Percentiles rank a stretch among this genome's conserved stretches.
phyloP scores from a whole-genome alignment of 2,888 invertebrate genomes.

The Ceramica pisi region DNA sequence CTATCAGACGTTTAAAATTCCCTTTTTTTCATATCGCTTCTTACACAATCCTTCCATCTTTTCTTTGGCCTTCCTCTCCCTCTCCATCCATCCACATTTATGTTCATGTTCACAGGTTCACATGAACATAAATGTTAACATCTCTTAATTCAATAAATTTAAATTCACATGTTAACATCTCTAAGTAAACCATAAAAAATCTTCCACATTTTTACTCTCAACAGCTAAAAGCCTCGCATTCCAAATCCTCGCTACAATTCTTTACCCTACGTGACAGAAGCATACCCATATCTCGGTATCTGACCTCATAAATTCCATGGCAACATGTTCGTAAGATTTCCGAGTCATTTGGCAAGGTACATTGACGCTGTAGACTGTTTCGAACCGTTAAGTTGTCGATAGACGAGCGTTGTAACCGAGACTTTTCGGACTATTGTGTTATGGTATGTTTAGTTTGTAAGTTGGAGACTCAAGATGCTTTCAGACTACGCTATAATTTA shows the following conservation, averaged over 20 bases:
- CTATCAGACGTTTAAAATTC: too few relatives aligned
- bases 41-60: too few relatives aligned
- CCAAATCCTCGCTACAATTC: not conserved
- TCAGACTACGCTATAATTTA: too few relatives aligned
- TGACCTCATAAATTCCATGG: slow-evolving; percentile 53
- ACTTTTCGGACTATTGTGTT: slow-evolving; percentile 14
- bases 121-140: too few relatives aligned
- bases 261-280: not conserved
- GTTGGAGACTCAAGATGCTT: too few relatives aligned
- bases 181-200: not conserved
- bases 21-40: too few relatives aligned
- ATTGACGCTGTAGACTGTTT: slow-evolving; percentile 46
- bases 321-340: slow-evolving; percentile 62
- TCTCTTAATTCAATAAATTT: too few relatives aligned
- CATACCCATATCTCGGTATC: slow-evolving; percentile 43
- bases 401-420: slow-evolving; percentile 3
- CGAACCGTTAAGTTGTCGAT: slow-evolving; percentile 54
- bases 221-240: not conserved
- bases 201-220: not conserved
- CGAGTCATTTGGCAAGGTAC: slow-evolving; percentile 55
- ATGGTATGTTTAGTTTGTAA: slow-evolving; percentile 8
- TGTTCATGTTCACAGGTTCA: too few relatives aligned
- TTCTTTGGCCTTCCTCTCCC: too few relatives aligned
- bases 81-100: too few relatives aligned
- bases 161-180: not conserved